Evolutionary conservation across 1,140 invertebrate genomes (phyloP), one percentile per base, ranked within the genome.

Genomic region (Steinernema khuongi): DNA sequence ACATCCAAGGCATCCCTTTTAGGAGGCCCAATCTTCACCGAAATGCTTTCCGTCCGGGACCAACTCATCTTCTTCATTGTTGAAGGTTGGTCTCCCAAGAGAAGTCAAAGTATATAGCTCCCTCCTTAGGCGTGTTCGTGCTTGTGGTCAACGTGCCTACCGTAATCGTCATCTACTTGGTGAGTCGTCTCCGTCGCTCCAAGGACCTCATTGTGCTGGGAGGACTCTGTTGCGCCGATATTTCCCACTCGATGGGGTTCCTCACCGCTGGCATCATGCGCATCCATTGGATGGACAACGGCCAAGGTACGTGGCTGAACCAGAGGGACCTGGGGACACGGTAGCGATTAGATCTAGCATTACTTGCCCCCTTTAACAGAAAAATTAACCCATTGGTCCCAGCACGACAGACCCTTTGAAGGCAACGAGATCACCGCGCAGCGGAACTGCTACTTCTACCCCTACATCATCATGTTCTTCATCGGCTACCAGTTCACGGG

Each of bases 401-500:
- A n/a, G n/a, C n/a, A n/a, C n/a, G n/a, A n/a, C n/a, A n/a, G n/a
- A n/a, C n/a, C n/a, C n/a, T 60, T 26, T 60, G 14, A 14, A 60
- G 50, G 50, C 11, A 22, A 60, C 7, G 50, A 4, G 11, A 7
- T 60, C 7, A 60, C 50, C 14, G 7, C 11, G 22, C 50, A 60
- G 22, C 50, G 50, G 14, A 17, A 60, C 50, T 60, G 50, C 50
- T 60, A 60, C 50, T 60, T 60, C 50, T 22, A 60, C 2, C 50
- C 50, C 2, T 60, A 14, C 50, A 60, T 60, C 7, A 60, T 60
- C 7, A 60, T 60, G 11, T 60, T 60, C 50, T 60, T 60, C 50
- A 26, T 60, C 19, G 50, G 50, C 50, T 60, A 60, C 50, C 50
- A 60, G 22, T 60, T 60, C 22, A 60, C 50, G 22, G 50, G 50